Conservation (phyloP, 2,888 invertebrate species). For the Oligia latruncula region DNA sequence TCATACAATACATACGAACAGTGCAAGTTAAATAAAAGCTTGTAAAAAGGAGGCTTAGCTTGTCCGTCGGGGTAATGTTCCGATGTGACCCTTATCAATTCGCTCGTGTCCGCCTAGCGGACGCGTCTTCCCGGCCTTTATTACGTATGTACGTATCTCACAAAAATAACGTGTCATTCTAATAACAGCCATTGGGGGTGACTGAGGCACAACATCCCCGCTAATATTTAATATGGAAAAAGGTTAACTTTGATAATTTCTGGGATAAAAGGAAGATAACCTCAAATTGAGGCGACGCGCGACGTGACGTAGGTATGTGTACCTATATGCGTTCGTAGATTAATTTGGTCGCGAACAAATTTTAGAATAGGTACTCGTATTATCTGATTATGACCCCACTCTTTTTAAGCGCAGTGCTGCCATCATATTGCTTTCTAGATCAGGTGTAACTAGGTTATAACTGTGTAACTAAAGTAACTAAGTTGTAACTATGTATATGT, state of each 20-base stretch:
- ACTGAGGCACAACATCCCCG: slow-evolving; percentile 47
- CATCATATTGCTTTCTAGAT: background rate
- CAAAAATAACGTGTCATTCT: slow-evolving; percentile 64
- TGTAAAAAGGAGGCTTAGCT: slow-evolving; percentile 63
- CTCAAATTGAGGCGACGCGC: slow-evolving; percentile 6
- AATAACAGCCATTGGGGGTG: slow-evolving; percentile 56
- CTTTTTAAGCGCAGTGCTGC: background rate
- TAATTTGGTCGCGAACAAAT: slow-evolving; percentile 1
- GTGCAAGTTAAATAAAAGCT: too few species aligned
- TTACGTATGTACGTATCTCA: slow-evolving; percentile 64
- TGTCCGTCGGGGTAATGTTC: slow-evolving; percentile 71
- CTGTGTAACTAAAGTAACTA: background rate
- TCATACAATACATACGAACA: too few species aligned
- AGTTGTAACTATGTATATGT: background rate
- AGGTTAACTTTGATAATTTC: slow-evolving; percentile 46
- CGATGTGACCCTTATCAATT: slow-evolving; percentile 81
- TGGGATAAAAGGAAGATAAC: slow-evolving; percentile 18
- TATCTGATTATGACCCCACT: background rate
- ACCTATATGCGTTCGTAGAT: slow-evolving; percentile 4
- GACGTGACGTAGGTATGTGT: background rate
- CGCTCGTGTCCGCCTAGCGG: slow-evolving; percentile 70
- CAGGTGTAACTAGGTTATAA: background rate
- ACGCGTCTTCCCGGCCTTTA: slow-evolving; percentile 69
- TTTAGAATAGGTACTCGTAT: slow-evolving; percentile 5
- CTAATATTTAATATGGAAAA: slow-evolving; percentile 57